Evolutionary conservation across 2,797 vertebrate genomes (phyloP), one percentile per base, ranked within the genome.

Genomic region (Acestrorhynchus altus): DNA sequence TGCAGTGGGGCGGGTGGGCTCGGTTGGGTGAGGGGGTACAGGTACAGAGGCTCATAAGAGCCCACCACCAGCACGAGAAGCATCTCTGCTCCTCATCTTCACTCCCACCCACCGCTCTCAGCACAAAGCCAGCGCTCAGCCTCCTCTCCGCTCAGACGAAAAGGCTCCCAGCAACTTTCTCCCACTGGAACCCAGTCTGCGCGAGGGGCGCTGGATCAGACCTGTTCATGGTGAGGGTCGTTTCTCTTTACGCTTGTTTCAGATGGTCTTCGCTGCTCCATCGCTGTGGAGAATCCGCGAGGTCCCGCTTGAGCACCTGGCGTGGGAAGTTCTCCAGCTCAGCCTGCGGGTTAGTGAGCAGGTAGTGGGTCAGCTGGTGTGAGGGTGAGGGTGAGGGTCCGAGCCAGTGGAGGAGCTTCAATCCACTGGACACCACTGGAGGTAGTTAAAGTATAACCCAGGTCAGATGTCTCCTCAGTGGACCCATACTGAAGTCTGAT

Each of bases 51-150:
- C 12, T 68, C 26, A 20, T 46, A 52, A 52, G 39, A 44, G 57
- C 67, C 4, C 26, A 35, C 2, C 31, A 61, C 28, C 18, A 63
- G 60, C 60, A 20, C 26, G 26, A 60, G 60, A 40, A 12, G 16
- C 16, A 26, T 68, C 4, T 54, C 39, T 57, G 67, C 63, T 63
- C 60, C 60, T 28, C 61, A 42, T 64, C 22, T 57, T 44, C 65
- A 51, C 2, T n/a, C 79, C 79, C 69, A 69, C 71, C 75, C 75
- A 71, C 39, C 63, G 63, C 80, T 47, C 68, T 59, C 15, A 51
- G 40, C 74, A 73, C 52, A 81, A 61, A 54, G 42, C 56, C 75
- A 69, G 39, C 75, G 51, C 6, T 68, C 16, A 47, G 67, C 56
- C 63, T 72, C 68, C 54, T 74, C 75, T 70, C 70, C 39, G 16